A percentile compares a stretch with the other conserved stretches of the same genome.
Evolutionary conservation across 2,797 vertebrate genomes (phyloP).

Genomic region (Xiphophorus birchmanni): DNA sequence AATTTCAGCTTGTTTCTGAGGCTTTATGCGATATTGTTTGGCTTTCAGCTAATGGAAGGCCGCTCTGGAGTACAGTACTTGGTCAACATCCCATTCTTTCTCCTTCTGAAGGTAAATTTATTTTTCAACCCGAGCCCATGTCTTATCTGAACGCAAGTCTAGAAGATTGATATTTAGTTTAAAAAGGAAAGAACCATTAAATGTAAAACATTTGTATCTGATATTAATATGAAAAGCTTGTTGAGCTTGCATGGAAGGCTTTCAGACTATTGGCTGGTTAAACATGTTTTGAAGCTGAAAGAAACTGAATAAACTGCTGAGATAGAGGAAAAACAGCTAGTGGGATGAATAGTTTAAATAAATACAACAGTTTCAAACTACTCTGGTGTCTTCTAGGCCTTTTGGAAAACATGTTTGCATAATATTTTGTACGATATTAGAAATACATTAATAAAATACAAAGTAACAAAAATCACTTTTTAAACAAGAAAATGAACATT

Average conservation of each 20-base stretch:
- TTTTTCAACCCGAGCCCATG: background rate
- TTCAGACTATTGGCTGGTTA: background rate
- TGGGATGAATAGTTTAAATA: background rate
- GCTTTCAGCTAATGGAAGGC: constrained; percentile 28
- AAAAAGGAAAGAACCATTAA: background rate
- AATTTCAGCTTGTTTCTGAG: constrained; percentile 21
- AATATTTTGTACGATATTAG: too few relatives aligned
- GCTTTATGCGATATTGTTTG: constrained; percentile 6
- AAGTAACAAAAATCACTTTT: too few relatives aligned
- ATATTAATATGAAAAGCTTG: background rate
- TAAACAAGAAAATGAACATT: too few relatives aligned
- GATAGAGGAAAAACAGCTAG: background rate
- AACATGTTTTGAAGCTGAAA: background rate
- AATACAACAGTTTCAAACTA: background rate
- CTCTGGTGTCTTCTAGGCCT: background rate
- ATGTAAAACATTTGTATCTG: background rate
- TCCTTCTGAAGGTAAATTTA: background rate
- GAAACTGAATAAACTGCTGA: background rate
- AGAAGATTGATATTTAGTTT: background rate
- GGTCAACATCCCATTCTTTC: background rate
- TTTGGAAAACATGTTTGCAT: background rate
- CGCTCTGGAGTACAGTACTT: background rate
- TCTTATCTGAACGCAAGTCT: background rate
- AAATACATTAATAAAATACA: too few relatives aligned
- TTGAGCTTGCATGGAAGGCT: background rate